A percentile compares a stretch with the other conserved stretches of the same genome.
These are phyloP conservation scores for Nasonia vitripennis DNA, from an alignment of 1,140 invertebrate species.

Conservation along the genomic window DNA sequence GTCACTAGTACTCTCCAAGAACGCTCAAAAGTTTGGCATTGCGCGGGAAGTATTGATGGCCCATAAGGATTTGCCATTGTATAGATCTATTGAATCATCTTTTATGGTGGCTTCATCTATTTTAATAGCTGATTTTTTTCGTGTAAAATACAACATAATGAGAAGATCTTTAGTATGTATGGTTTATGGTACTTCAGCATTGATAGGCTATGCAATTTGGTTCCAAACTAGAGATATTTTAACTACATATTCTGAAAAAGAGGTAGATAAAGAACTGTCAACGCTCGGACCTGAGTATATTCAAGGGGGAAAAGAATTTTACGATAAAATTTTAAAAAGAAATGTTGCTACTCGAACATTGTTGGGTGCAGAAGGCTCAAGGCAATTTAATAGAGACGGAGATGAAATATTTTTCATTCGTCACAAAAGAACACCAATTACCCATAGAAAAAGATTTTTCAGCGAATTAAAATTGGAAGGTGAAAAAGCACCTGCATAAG, in stretches of 20 bases:
- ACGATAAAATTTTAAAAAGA: slow-evolving; percentile 81
- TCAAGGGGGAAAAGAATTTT: slow-evolving; percentile 84
- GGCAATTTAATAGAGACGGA: slow-evolving; percentile 79
- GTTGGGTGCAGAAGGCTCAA: slow-evolving; percentile 77
- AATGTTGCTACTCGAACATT: slow-evolving; percentile 83
- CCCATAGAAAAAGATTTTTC: slow-evolving; percentile 80
- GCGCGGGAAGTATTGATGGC: slow-evolving; percentile 81
- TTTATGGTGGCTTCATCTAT: slow-evolving; percentile 75
- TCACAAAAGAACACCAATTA: slow-evolving; percentile 78
- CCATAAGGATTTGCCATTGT: slow-evolving; percentile 75
- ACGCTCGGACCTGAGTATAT: slow-evolving; percentile 78
- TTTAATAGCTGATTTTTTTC: slow-evolving; percentile 70
- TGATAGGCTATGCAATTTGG: slow-evolving; percentile 70
- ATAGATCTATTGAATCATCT: slow-evolving; percentile 52
- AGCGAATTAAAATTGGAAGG: slow-evolving; percentile 61
- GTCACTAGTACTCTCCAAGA: slow-evolving; percentile 81
- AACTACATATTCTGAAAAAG: slow-evolving; percentile 78
- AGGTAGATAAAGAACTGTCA: slow-evolving; percentile 79
- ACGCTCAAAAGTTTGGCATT: slow-evolving; percentile 86
- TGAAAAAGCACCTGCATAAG: not conserved
- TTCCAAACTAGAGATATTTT: slow-evolving; percentile 79
- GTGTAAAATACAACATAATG: slow-evolving; percentile 75
- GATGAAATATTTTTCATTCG: slow-evolving; percentile 82
- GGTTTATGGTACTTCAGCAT: slow-evolving; percentile 44
- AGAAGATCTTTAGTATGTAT: slow-evolving; percentile 68